phyloP scores from a whole-genome alignment of 2,797 vertebrate genomes.

The Scolopax rusticola region DNA sequence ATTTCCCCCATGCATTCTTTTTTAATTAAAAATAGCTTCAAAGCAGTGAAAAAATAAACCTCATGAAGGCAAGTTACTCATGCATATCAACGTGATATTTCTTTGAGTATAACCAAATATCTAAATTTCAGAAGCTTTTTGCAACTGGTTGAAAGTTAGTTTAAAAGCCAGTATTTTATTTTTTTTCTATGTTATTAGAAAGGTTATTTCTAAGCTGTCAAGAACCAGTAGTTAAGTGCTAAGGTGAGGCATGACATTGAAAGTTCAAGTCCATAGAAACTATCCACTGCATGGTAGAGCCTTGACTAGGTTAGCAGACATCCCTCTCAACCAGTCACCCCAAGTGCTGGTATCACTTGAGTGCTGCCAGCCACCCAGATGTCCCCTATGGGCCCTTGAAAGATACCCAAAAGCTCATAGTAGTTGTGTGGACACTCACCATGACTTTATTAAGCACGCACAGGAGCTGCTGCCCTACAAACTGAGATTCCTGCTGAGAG shows the following conservation, averaged over 20 bases:
- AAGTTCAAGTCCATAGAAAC: neutral
- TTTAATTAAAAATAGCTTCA: neutral
- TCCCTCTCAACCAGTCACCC: neutral
- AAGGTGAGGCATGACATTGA: neutral
- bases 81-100: neutral
- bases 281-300: neutral
- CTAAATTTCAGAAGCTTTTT: neutral
- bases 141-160: neutral
- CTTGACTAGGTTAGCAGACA: neutral
- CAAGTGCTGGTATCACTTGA: neutral
- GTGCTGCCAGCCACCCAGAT: neutral
- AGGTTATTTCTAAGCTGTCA: neutral
- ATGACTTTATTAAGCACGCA: accelerated
- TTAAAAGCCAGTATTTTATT: neutral
- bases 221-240: neutral
- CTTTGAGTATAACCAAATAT: neutral
- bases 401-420: neutral
- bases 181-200: neutral
- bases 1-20: neutral
- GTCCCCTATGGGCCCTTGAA: neutral
- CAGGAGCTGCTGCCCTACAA: neutral
- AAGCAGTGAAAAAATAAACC: neutral
- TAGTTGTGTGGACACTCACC: neutral
- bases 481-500: neutral
- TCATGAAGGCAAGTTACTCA: neutral